These are phyloP conservation scores for Hypena proboscidalis DNA, from an alignment of 2,888 invertebrate species.

Conservation along the genomic window DNA sequence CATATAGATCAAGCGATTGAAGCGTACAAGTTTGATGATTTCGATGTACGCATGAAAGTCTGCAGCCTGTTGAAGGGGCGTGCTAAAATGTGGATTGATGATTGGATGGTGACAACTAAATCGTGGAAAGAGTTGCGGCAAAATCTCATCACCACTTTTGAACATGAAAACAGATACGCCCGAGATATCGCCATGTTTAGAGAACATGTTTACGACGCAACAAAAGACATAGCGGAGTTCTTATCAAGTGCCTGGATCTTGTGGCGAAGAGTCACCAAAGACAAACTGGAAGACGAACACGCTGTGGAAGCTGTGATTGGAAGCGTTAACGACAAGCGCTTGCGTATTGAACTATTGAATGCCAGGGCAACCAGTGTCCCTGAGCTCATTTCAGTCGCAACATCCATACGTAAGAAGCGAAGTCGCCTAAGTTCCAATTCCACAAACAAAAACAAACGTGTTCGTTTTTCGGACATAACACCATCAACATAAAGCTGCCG, in stretches of 20 bases:
- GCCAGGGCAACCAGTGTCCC: constrained; percentile 19
- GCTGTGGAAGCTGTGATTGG: constrained; percentile 48
- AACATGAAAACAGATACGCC: constrained; percentile 45
- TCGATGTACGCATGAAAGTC: neutral
- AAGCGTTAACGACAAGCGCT: constrained; percentile 33
- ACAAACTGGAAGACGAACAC: constrained; percentile 29
- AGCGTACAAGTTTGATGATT: neutral
- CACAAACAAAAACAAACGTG: too few relatives aligned
- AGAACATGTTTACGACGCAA: constrained; percentile 38
- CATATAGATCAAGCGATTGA: neutral
- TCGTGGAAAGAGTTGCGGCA: constrained; percentile 35
- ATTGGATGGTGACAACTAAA: constrained; percentile 41
- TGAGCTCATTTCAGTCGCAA: constrained; percentile 1
- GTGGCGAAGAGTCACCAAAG: constrained; percentile 41
- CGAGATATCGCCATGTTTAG: constrained; percentile 37
- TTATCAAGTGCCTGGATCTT: constrained; percentile 41
- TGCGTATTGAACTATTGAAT: constrained; percentile 40
- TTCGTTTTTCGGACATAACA: too few relatives aligned
- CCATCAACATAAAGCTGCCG: too few relatives aligned
- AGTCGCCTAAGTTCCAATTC: too few relatives aligned
- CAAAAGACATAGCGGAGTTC: constrained; percentile 41
- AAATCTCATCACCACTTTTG: constrained; percentile 29
- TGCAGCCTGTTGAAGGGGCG: constrained; percentile 40
- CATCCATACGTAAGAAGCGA: constrained; percentile 1
- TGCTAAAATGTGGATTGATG: constrained; percentile 40